phyloP scores from a whole-genome alignment of 2,888 invertebrate genomes.

The Mesodorylaimus sp. region DNA sequence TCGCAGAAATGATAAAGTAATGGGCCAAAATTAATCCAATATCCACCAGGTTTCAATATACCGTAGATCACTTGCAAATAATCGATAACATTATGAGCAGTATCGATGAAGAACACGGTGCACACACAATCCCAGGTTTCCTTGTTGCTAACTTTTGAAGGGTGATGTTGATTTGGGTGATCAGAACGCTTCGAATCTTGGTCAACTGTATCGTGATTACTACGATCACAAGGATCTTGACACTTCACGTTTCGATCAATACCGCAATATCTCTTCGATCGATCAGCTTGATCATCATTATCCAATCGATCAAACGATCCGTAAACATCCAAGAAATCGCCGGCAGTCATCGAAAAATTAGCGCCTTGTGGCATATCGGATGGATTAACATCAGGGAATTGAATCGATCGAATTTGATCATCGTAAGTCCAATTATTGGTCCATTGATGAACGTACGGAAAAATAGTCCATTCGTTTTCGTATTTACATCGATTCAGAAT shows the following conservation, averaged over 20 bases:
- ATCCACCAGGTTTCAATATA: conserved; percentile 59
- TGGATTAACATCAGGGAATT: conserved; percentile 74
- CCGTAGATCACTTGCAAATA: conserved; percentile 78
- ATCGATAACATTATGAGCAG: conserved; percentile 81
- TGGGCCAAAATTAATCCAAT: conserved; percentile 46
- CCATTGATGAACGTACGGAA: conserved; percentile 87
- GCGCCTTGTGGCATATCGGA: conserved; percentile 34
- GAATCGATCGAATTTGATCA: conserved; percentile 57
- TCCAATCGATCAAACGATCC: neutral
- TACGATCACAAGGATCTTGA: no score
- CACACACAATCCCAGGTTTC: conserved; percentile 89
- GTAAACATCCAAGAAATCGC: conserved; percentile 75
- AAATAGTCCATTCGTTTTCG: conserved; percentile 54
- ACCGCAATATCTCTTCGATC: no score
- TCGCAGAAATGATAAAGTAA: conserved; percentile 70
- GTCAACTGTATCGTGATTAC: neutral
- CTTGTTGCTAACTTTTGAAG: conserved; percentile 48
- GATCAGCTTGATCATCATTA: no score
- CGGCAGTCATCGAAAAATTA: conserved; percentile 82
- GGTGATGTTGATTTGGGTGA: no score
- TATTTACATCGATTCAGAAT: conserved; percentile 37
- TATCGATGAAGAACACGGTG: conserved; percentile 95
- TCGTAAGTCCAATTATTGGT: conserved; percentile 64
- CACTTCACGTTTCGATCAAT: no score
- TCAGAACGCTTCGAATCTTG: conserved; percentile 1